Base-by-base conservation (phyloP, 2,797 vertebrate genomes). In the Acanthis flammea region DNA sequence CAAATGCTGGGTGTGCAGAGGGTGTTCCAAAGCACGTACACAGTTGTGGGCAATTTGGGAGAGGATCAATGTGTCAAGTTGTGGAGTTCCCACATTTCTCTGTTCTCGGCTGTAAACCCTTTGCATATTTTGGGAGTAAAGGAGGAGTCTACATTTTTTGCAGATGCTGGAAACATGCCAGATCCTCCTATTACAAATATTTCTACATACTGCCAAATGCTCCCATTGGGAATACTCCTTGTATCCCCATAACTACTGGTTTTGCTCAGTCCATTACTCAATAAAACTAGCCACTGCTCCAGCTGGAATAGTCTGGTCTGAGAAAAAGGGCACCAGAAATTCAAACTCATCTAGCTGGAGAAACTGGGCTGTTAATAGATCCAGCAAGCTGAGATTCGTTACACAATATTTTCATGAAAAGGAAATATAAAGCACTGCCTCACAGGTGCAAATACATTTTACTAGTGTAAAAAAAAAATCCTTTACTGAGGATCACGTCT, bases 1-100 rank as follows among this genome's bases (percentile, higher is more conserved):
- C 95, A 86, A 95, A 60, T 39, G 73, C 22, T 93, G 92, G 79
- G 53, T 19, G 62, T 95, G 47, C 73, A 62, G 50, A 92, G 90
- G 79, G 62, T 73, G 90, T 91, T 96, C 93, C 93, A 96, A 90
- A 88, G 90, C 96, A 96, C 91, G 82, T 95, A 88, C 42, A 4
- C 94, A 96, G 73, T 96, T 95, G 87, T 72, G 90, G 73, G 82
- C 88, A 91, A 96, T 95, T 72, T 95, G 73, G 90, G 79, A 92
- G 67, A 1, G 0, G 94, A 95, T 94, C 90, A 95, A 44, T 58
- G 70, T 92, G 88, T 95, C 90, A 95, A 92, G 44, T 63, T 94
- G 93, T 72, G 82, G 90, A 96, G 92, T 96, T 95, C 94, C 91
- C 94, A 96, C 94, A 96, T 96, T 96, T 96, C 91, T 96, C 95